These are phyloP conservation scores for Poecilia gillii DNA, from an alignment of 2,797 vertebrate genomes.

Conservation along the genomic window DNA sequence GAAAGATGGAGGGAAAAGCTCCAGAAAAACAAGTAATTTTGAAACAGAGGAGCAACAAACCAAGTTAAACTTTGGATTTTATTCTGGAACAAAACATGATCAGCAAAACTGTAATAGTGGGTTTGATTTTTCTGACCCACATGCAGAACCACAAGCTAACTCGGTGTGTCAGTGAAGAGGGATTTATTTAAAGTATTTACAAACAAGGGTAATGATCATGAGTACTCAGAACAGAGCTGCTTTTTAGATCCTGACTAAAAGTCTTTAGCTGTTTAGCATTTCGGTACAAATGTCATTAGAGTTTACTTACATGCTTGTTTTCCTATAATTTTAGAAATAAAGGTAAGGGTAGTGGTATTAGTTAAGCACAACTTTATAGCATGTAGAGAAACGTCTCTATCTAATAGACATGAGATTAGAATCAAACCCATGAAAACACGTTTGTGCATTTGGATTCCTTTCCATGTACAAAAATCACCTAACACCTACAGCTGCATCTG, in stretches of 20 bases:
- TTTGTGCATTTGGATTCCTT: background rate
- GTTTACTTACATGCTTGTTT: background rate
- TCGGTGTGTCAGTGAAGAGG: background rate
- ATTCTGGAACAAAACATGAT: conserved; percentile 57
- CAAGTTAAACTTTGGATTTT: conserved; percentile 54
- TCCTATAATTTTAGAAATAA: background rate
- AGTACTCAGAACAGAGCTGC: background rate
- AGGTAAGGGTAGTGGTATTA: background rate
- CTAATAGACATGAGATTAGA: background rate
- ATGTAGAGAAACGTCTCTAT: background rate
- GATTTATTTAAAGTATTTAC: background rate
- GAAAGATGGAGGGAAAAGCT: conserved; percentile 39
- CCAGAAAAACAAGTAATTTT: conserved; percentile 48
- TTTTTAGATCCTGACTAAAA: background rate
- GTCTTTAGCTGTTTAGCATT: background rate
- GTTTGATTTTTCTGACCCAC: background rate
- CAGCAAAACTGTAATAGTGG: conserved; percentile 48
- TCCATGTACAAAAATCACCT: background rate
- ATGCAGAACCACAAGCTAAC: background rate
- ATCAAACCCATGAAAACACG: background rate
- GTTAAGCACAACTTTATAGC: background rate
- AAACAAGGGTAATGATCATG: background rate
- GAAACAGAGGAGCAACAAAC: conserved; percentile 46
- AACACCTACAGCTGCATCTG: background rate
- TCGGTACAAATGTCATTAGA: background rate